A percentile compares a stretch with the other conserved stretches of the same genome.
phyloP scores from a whole-genome alignment of 1,140 invertebrate genomes.

The Aphelinus certus region DNA sequence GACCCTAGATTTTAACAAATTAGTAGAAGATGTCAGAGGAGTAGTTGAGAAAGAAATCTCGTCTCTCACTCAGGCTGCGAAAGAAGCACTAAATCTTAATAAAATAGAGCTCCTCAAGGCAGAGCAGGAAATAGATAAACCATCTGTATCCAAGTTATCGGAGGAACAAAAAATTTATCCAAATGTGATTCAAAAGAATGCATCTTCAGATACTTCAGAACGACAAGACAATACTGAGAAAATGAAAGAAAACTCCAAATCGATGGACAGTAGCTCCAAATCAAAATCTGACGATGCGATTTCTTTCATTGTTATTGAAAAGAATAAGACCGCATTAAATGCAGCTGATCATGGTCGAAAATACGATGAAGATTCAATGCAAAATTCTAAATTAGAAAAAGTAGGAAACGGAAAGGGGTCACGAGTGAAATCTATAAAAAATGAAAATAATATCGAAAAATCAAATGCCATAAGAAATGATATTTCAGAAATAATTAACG shows the following conservation, averaged over 20 bases:
- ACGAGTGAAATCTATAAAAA: neutral
- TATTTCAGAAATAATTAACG: neutral
- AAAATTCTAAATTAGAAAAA: neutral
- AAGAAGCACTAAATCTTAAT: neutral
- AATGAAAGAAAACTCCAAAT: conserved; percentile 12
- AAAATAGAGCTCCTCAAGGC: neutral
- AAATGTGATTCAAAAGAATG: no score
- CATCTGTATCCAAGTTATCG: no score
- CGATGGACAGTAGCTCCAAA: neutral
- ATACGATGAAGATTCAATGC: neutral
- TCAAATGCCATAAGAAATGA: conserved; percentile 7
- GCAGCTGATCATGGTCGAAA: neutral
- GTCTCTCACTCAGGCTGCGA: conserved; percentile 21
- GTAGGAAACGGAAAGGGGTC: neutral
- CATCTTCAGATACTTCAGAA: no score
- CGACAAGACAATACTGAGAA: no score
- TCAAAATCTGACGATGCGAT: conserved; percentile 26
- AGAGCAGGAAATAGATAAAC: neutral
- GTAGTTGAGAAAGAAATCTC: conserved; percentile 23
- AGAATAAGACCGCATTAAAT: neutral
- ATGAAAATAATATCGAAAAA: neutral
- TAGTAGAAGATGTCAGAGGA: conserved; percentile 22
- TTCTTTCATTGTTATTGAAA: conserved; percentile 32
- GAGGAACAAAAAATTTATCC: no score
- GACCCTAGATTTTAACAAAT: neutral